These are phyloP conservation scores for Cichlasoma orientale DNA, from an alignment of 2,797 vertebrate genomes.

Conservation along the genomic window DNA sequence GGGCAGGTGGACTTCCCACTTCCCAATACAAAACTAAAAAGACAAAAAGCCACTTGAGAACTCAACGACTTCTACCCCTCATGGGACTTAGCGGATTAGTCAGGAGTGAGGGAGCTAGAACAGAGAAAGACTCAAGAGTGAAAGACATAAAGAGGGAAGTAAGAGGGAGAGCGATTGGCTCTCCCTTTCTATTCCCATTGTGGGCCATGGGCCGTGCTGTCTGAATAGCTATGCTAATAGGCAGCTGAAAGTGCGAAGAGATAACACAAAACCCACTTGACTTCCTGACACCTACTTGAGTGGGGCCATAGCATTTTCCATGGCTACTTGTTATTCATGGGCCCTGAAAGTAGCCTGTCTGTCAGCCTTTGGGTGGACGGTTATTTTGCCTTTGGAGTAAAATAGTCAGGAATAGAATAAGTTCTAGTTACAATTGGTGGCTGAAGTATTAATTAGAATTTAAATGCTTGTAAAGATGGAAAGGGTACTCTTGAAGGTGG, in stretches of 20 bases:
- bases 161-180: constrained; percentile 69
- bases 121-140: constrained; percentile 68
- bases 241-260: constrained; percentile 79
- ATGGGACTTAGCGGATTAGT: constrained; percentile 79
- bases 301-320: constrained; percentile 73
- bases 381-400: constrained; percentile 61
- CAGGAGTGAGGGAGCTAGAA: constrained; percentile 67
- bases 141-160: constrained; percentile 73
- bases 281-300: constrained; percentile 80
- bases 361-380: constrained; percentile 69
- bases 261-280: constrained; percentile 85
- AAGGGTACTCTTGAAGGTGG: constrained; percentile 54
- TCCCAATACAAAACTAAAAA: constrained; percentile 71
- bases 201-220: constrained; percentile 71
- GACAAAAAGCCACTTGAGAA: constrained; percentile 79
- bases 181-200: constrained; percentile 76
- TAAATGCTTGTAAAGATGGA: constrained; percentile 78
- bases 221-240: constrained; percentile 84
- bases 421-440: constrained; percentile 61
- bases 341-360: constrained; percentile 73
- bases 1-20: constrained; percentile 78
- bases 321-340: constrained; percentile 81
- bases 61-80: constrained; percentile 69
- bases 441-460: constrained; percentile 84
- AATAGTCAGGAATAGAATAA: constrained; percentile 43